Conservation (phyloP, 2,888 invertebrate species). For the Chalcis sispes region DNA sequence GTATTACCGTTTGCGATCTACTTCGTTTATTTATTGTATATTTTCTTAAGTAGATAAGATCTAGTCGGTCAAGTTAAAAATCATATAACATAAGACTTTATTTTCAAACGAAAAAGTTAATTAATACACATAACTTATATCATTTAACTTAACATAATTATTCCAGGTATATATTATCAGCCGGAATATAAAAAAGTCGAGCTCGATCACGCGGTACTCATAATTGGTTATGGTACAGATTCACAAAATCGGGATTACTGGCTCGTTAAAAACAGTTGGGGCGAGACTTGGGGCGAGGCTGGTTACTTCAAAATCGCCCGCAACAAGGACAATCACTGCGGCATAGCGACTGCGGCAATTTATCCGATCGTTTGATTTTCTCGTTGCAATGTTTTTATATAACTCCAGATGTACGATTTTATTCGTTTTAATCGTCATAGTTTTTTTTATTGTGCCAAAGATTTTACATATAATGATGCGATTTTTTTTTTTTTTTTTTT, state of each 20-base stretch:
- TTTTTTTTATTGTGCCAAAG: no score
- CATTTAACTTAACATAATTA: not conserved
- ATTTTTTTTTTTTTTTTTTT: no score
- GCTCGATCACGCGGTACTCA: conserved; percentile 91
- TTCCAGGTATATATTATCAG: conserved; percentile 85
- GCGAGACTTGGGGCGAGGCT: conserved; percentile 86
- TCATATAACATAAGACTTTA: no score
- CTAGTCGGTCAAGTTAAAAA: no score
- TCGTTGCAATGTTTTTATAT: not conserved
- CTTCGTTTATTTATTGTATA: no score
- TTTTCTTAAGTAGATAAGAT: no score
- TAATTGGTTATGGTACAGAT: conserved; percentile 89
- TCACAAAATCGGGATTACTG: conserved; percentile 83
- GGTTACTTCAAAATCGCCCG: conserved; percentile 94
- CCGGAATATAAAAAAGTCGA: conserved; percentile 83
- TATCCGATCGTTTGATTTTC: conserved; percentile 92
- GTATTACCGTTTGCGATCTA: no score
- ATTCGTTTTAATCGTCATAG: not conserved
- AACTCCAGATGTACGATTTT: not conserved
- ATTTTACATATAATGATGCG: no score
- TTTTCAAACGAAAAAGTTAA: no score
- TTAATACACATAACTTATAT: no score
- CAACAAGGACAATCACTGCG: conserved; percentile 88
- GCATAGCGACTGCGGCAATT: conserved; percentile 88
- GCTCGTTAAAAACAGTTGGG: conserved; percentile 93